Percentiles rank a stretch among this genome's conserved stretches.
Conservation (phyloP, 2,888 invertebrate species). For the Notodonta ziczac region DNA sequence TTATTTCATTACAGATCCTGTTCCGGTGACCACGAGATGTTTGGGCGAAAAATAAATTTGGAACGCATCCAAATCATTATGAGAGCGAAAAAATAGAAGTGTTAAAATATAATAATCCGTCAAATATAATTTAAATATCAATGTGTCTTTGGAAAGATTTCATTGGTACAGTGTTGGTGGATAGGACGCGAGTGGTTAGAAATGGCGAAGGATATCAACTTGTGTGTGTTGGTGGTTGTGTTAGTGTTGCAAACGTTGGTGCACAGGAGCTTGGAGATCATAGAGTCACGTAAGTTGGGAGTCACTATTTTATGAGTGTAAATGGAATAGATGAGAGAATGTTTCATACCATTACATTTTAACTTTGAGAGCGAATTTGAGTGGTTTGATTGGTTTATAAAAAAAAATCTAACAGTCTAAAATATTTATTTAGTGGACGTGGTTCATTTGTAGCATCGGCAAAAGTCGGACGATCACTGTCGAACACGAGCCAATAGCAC, state of each 20-base stretch:
- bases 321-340: no score
- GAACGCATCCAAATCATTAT: slow-evolving; percentile 51
- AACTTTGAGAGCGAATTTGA: no score
- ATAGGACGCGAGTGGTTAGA: slow-evolving; percentile 52
- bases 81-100: slow-evolving; percentile 16
- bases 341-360: no score
- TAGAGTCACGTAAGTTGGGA: slow-evolving; percentile 70
- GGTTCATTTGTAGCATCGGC: no score
- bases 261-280: slow-evolving; percentile 66
- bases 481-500: no score
- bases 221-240: slow-evolving; percentile 56
- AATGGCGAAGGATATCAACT: slow-evolving; percentile 62
- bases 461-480: no score
- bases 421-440: no score
- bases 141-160: slow-evolving; percentile 57
- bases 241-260: slow-evolving; percentile 59
- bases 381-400: no score
- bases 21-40: slow-evolving; percentile 47
- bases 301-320: background rate
- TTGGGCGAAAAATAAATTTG: slow-evolving; percentile 43
- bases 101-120: background rate
- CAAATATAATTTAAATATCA: slow-evolving; percentile 44
- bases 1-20: slow-evolving; percentile 63
- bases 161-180: slow-evolving; percentile 48
- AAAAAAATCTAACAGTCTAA: no score